These are phyloP conservation scores for Mechanitis mazaeus DNA, from an alignment of 2,888 invertebrate species.

Conservation along the genomic window DNA sequence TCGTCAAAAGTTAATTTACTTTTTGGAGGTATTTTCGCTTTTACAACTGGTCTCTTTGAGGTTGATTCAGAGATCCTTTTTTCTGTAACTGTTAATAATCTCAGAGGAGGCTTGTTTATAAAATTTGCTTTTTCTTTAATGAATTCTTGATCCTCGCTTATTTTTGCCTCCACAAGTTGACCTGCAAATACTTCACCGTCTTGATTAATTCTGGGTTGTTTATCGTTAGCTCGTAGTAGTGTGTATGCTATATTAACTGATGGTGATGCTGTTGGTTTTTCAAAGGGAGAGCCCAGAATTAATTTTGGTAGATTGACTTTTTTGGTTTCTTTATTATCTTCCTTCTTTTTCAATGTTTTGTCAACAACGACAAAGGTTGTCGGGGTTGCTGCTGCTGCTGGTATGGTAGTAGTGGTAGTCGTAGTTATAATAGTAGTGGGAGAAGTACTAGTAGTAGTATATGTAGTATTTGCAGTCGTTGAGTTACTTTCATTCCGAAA, in stretches of 20 bases:
- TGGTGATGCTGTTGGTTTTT: slow-evolving; percentile 56
- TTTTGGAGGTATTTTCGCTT: slow-evolving; percentile 64
- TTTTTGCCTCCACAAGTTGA: slow-evolving; percentile 64
- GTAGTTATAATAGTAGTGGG: slow-evolving; percentile 27
- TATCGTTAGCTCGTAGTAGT: slow-evolving; percentile 52
- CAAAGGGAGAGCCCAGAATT: slow-evolving; percentile 50
- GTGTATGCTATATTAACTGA: slow-evolving; percentile 62
- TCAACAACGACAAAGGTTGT: slow-evolving; percentile 22
- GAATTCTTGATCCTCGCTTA: slow-evolving; percentile 64
- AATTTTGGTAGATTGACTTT: slow-evolving; percentile 49
- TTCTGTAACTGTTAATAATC: slow-evolving; percentile 48
- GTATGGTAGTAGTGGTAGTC: slow-evolving; percentile 37
- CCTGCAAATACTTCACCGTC: slow-evolving; percentile 61
- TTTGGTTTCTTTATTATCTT: slow-evolving; percentile 10
- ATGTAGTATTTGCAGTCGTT: slow-evolving; percentile 33
- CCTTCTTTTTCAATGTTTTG: slow-evolving; percentile 13
- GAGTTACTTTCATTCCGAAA: slow-evolving; percentile 36
- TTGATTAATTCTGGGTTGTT: slow-evolving; percentile 49
- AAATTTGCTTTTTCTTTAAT: slow-evolving; percentile 56
- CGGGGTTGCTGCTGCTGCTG: slow-evolving; percentile 32
- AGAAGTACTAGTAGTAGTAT: slow-evolving; percentile 28
- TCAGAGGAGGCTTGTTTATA: slow-evolving; percentile 51
- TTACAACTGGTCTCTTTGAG: slow-evolving; percentile 50
- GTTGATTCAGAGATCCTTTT: slow-evolving; percentile 38
- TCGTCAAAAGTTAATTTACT: slow-evolving; percentile 65